These are phyloP conservation scores for Perca schrenkii DNA, from an alignment of 2,113 vertebrate genomes.

Conservation along the genomic window DNA sequence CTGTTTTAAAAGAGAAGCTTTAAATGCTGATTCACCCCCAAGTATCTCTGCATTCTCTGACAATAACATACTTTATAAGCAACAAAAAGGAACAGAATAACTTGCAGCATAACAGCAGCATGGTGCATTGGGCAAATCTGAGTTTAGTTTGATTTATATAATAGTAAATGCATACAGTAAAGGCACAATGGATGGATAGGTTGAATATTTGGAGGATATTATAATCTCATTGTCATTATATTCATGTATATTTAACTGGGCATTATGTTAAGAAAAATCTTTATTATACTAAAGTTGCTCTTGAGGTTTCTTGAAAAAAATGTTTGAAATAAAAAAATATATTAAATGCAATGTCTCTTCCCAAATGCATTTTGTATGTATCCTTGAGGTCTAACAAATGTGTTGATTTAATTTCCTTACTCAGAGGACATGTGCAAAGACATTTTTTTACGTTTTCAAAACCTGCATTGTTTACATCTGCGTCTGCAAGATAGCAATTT, in stretches of 20 bases:
- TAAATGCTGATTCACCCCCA: conserved; percentile 60
- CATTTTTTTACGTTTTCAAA: background rate
- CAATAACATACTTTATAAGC: conserved; percentile 44
- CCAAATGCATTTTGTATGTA: background rate
- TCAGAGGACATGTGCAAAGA: background rate
- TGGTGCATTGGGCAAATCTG: background rate
- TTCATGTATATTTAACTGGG: background rate
- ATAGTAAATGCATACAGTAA: background rate
- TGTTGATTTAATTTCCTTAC: background rate
- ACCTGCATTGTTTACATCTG: background rate
- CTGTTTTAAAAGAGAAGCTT: conserved; percentile 62
- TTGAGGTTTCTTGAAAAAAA: background rate
- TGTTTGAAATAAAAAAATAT: background rate
- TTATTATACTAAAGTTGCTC: background rate
- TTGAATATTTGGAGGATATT: background rate
- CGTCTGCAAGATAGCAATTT: background rate
- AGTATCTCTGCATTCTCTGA: conserved; percentile 34
- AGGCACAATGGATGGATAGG: background rate
- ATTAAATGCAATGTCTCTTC: background rate
- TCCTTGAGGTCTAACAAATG: background rate
- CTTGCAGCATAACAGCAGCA: conserved; percentile 18
- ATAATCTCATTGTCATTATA: background rate
- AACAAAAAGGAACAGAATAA: conserved; percentile 27
- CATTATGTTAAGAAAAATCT: background rate
- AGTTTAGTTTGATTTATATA: background rate